These are phyloP conservation scores for Palythoa grandis DNA, from an alignment of 92 coral and sea anemone genomes.

Conservation along the genomic window DNA sequence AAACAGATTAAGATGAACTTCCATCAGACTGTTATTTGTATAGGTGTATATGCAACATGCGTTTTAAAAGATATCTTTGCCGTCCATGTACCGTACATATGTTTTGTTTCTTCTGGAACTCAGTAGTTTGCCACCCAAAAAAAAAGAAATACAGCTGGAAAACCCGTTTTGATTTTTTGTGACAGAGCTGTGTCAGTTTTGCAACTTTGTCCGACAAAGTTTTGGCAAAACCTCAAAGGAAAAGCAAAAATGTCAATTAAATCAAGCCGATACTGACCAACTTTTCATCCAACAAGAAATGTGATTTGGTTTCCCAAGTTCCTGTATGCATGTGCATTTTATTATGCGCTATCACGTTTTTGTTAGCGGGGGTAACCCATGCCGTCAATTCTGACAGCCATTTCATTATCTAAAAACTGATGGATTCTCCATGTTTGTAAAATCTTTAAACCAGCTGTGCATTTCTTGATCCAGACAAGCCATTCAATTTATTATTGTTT, in stretches of 20 bases:
- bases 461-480: background rate
- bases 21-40: background rate
- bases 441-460: background rate
- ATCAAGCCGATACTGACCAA: no score
- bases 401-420: slow-evolving; percentile 33
- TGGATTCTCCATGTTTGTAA: slow-evolving; percentile 27
- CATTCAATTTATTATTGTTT: no score
- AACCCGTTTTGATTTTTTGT: no score
- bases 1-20: background rate
- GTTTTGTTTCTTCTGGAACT: no score
- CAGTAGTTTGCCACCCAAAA: no score
- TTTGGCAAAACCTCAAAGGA: no score
- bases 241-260: no score
- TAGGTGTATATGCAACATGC: background rate
- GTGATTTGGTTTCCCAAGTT: background rate
- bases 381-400: slow-evolving; percentile 18
- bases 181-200: no score
- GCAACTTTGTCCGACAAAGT: no score
- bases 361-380: slow-evolving; percentile 12
- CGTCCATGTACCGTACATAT: background rate
- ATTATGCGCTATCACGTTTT: slow-evolving; percentile 9
- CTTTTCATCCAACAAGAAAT: background rate
- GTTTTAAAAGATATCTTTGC: background rate
- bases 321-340: slow-evolving; percentile 9
- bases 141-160: no score